Evolutionary conservation across 1,140 invertebrate species (phyloP).

Genomic region (Scylla paramamosain): DNA sequence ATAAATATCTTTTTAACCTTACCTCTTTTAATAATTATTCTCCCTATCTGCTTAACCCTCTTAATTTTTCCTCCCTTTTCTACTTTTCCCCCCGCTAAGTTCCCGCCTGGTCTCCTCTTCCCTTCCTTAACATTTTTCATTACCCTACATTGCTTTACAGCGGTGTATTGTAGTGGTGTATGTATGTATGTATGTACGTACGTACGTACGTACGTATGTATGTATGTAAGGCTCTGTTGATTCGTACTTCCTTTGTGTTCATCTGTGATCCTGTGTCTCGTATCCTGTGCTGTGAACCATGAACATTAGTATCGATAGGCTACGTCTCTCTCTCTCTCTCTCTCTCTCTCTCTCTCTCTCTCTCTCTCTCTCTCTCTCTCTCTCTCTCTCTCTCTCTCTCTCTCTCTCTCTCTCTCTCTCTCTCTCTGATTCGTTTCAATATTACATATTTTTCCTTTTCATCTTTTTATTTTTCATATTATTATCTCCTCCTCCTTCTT

Average conservation of each 20-base stretch:
- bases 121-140: not conserved
- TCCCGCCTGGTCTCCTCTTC: not conserved
- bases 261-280: no score
- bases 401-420: constrained; percentile 36
- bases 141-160: not conserved
- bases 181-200: no score
- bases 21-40: not conserved
- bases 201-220: no score
- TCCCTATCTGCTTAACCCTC: not conserved
- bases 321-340: constrained; percentile 27
- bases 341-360: constrained; percentile 39
- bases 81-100: not conserved
- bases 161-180: no score
- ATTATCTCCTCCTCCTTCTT: not conserved
- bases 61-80: not conserved
- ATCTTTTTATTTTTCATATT: no score
- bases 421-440: not conserved
- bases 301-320: no score
- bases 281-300: no score
- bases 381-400: constrained; percentile 42
- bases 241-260: no score
- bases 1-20: not conserved
- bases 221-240: no score
- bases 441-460: no score
- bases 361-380: constrained; percentile 42